Conservation (phyloP, 2,113 vertebrate genomes). For the Coturnix japonica region DNA sequence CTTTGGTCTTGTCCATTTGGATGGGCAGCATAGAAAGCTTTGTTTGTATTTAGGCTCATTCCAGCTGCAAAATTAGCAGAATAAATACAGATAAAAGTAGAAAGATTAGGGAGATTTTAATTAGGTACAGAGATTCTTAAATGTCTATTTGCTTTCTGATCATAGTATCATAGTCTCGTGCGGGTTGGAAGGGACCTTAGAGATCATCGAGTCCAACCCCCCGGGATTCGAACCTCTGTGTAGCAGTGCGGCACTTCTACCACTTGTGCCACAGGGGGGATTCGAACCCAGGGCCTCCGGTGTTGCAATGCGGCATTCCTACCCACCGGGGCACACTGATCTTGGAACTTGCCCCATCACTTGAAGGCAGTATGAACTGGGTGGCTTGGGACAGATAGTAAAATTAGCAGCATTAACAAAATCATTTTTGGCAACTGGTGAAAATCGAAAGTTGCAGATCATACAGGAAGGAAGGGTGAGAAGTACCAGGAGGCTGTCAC, state of each 20-base stretch:
- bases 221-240: too few species aligned
- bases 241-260: too few species aligned
- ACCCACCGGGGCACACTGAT: too few species aligned
- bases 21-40: background rate
- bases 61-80: conserved; percentile 41
- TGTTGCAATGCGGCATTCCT: too few species aligned
- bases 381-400: background rate
- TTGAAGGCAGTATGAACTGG: background rate
- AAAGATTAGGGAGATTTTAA: conserved; percentile 51
- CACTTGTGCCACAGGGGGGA: too few species aligned
- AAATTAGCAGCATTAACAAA: background rate
- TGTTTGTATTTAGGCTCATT: conserved; percentile 57
- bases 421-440: background rate
- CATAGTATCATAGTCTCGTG: too few species aligned
- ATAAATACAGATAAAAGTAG: conserved; percentile 57
- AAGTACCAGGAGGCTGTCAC: background rate
- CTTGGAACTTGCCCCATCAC: conserved; percentile 17
- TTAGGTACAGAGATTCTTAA: conserved; percentile 34
- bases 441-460: background rate
- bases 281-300: too few species aligned
- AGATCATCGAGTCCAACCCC: too few species aligned
- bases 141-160: conserved; percentile 48
- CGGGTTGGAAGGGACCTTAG: too few species aligned
- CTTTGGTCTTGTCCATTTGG: background rate
- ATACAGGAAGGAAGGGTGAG: background rate